Evolutionary conservation across 2,888 invertebrate genomes (phyloP), one percentile per base, ranked within the genome.

Genomic region (Fissipunctia ypsillon): DNA sequence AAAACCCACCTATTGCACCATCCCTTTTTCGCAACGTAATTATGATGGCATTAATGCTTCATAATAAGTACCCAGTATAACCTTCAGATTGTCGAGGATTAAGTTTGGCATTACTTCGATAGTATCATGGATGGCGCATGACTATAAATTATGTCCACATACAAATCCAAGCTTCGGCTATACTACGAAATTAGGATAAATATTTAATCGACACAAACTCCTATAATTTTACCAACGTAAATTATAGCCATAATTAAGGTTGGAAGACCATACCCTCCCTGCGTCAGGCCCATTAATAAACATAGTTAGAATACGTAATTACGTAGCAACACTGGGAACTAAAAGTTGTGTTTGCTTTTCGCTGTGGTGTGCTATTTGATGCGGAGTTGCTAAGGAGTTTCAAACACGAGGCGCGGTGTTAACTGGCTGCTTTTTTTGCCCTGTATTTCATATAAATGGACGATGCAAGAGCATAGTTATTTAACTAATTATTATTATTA

Each of bases 301-400:
- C 28, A 35, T 28, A 60, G 45, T 52, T 73, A 14, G 41, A 35
- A n/a, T 16, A 66, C 16, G 4, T 80, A 80, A 80, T 74, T 31
- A 65, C 77, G 31, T 80, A 43, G 75, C 65, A 74, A 80, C n/a
- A n/a, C n/a, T n/a, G n/a, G n/a, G n/a, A n/a, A n/a, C 60, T 80
- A 35, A 10, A 38, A 54, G 25, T 50, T 28, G 14, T 48, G 52
- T 80, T 73, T 80, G 54, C 10, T 56, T 60, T 78, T 80, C 14
- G 45, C 12, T n/a, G 12, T 48, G 19, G 19, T 28, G 28, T 54
- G 14, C n/a, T 16, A 45, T 74, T 31, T 50, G 2, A 25, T 52
- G n/a, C n/a, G 6, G 19, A 38, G 69, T 60, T 66, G 57, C 50
- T 59, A 72, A n/a, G 43, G 31, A 38, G 19, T 28, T 57, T 70